Evolutionary conservation across 2,888 invertebrate species (phyloP).

Genomic region (Heteromurus nitidus): DNA sequence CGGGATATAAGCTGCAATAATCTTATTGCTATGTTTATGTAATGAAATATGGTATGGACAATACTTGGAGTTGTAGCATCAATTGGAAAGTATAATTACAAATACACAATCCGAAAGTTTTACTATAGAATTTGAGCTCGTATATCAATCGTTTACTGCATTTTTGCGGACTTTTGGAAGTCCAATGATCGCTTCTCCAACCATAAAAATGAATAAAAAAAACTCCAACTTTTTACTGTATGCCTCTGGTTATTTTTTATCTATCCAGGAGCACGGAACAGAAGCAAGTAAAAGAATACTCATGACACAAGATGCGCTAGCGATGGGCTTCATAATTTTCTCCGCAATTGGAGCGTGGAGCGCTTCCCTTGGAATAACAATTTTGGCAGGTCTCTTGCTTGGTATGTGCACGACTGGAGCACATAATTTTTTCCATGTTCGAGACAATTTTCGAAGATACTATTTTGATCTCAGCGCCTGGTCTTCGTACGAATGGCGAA

Average conservation of each 20-base stretch:
- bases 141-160: no score
- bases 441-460: slow-evolving; percentile 74
- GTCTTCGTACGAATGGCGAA: slow-evolving; percentile 74
- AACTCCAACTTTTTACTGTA: not conserved
- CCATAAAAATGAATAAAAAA: not conserved
- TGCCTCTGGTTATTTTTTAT: not conserved
- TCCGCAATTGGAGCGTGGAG: slow-evolving; percentile 71
- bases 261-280: slow-evolving; percentile 69
- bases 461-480: slow-evolving; percentile 73
- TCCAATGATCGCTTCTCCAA: no score
- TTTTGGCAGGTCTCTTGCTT: slow-evolving; percentile 72
- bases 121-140: no score
- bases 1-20: no score
- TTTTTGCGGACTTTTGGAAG: no score
- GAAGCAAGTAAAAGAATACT: slow-evolving; percentile 66
- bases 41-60: no score
- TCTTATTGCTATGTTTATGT: no score
- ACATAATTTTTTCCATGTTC: slow-evolving; percentile 74
- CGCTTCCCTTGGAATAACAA: slow-evolving; percentile 66
- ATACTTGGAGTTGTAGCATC: no score
- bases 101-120: no score
- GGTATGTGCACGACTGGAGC: slow-evolving; percentile 65
- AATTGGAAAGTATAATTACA: no score
- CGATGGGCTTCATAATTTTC: slow-evolving; percentile 62
- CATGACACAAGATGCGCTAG: slow-evolving; percentile 71